Conservation (phyloP, 2,113 vertebrate genomes). For the Leptosomus discolor region DNA sequence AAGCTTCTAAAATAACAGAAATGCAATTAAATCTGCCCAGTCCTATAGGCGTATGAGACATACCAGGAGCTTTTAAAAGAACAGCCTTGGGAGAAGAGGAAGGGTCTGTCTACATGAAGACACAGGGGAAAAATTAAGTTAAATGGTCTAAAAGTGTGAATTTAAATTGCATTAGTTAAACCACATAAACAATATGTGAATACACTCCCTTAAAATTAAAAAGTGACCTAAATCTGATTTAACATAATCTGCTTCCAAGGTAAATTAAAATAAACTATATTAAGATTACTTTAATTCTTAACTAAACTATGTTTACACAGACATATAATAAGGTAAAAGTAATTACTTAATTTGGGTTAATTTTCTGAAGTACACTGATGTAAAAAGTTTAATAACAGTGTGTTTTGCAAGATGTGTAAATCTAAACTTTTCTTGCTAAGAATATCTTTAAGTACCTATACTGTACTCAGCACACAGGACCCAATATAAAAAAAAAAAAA, state of each 20-base stretch:
- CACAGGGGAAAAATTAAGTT: neutral
- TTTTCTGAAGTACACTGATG: neutral
- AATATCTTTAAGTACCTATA: neutral
- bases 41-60: rapidly evolving
- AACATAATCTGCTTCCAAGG: neutral
- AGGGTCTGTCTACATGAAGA: neutral
- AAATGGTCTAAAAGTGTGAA: neutral
- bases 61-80: neutral
- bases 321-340: neutral
- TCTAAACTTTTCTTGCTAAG: neutral
- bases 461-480: neutral
- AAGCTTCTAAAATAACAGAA: neutral
- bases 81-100: neutral
- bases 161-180: neutral
- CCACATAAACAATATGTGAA: neutral
- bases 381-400: neutral
- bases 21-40: neutral
- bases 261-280: neutral
- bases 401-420: neutral
- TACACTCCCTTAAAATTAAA: neutral
- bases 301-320: neutral
- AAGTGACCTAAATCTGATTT: neutral
- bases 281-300: neutral
- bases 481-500: too few species aligned
- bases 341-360: neutral